phyloP scores from a whole-genome alignment of 2,113 vertebrate species.

The Cacatua alba region DNA sequence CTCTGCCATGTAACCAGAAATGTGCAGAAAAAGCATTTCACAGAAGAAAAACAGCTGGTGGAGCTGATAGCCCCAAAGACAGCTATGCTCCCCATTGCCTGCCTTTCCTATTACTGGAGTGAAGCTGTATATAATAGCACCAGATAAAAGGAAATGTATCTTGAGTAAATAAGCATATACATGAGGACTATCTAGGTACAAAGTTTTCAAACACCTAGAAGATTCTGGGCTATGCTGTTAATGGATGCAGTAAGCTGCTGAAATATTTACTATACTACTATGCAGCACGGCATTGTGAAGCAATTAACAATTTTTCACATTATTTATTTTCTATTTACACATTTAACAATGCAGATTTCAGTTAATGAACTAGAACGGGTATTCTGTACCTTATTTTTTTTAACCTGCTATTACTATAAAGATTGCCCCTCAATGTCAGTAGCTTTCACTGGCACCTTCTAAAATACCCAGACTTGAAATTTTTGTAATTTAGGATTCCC shows the following conservation, averaged over 20 bases:
- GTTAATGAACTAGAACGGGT: not conserved
- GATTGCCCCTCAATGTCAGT: not conserved
- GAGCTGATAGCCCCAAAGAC: not conserved
- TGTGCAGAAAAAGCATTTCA: not conserved
- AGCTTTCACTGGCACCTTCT: not conserved
- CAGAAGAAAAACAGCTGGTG: not conserved
- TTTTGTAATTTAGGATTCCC: slow-evolving; percentile 20
- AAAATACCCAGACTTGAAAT: not conserved
- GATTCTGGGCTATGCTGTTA: not conserved
- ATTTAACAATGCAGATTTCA: not conserved
- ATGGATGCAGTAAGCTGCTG: not conserved
- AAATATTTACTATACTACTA: not conserved
- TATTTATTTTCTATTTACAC: not conserved
- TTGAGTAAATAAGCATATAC: not conserved
- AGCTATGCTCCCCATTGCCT: fast-evolving
- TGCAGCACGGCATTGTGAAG: not conserved
- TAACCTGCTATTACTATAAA: not conserved
- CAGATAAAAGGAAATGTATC: not conserved
- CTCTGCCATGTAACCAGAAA: not conserved
- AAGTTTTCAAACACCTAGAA: not conserved
- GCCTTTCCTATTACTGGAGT: not conserved
- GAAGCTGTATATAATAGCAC: not conserved
- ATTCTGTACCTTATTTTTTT: not conserved
- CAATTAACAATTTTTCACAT: not conserved
- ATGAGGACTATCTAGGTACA: not conserved